Evolutionary conservation across 2,113 vertebrate species (phyloP), one percentile per base, ranked within the genome.

Genomic region (Merops nubicus): DNA sequence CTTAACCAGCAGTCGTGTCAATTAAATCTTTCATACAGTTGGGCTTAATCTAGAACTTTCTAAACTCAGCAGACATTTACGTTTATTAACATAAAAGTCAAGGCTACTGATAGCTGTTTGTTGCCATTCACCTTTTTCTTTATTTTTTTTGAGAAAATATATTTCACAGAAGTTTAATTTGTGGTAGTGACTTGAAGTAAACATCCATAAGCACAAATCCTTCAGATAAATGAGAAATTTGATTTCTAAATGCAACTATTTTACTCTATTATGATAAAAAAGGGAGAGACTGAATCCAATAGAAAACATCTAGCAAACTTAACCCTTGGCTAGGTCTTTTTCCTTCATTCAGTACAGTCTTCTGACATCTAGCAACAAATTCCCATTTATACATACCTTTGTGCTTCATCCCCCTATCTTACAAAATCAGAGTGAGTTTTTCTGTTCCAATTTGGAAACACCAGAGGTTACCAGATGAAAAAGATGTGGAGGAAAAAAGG

Each of bases 111-210:
- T 8, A 65, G 9, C 6, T 9, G 0, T 56, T 65, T 83, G 5
- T 42, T 68, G 40, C 16, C 15, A 17, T 60, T 18, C 16, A 20
- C 13, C 0, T 42, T 64, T 69, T 43, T 43, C 16, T 43, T 43
- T 62, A 4, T 60, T 48, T 57, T 38, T 48, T 53, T 65, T 34
- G 54, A 92, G 84, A 77, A 96, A 88, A 88, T 42, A 77, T 51
- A 85, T 96, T 97, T 96, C 94, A 82, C 59, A 96, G 89, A 92
- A 96, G 50, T 40, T 60, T 76, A 25, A 85, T 57, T 74, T 82
- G 40, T 19, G n/a, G 38, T 76, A 96, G 63, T 93, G 83, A 96
- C 93, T 97, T 96, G 83, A 95, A 97, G 79, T 57, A 69, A 64
- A 10, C 7, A 40, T 10, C n/a, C 0, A 0, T n/a, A 79, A 68